These are phyloP conservation scores for Oenanthe oenanthe DNA, from an alignment of 2,113 vertebrate species.

Conservation along the genomic window DNA sequence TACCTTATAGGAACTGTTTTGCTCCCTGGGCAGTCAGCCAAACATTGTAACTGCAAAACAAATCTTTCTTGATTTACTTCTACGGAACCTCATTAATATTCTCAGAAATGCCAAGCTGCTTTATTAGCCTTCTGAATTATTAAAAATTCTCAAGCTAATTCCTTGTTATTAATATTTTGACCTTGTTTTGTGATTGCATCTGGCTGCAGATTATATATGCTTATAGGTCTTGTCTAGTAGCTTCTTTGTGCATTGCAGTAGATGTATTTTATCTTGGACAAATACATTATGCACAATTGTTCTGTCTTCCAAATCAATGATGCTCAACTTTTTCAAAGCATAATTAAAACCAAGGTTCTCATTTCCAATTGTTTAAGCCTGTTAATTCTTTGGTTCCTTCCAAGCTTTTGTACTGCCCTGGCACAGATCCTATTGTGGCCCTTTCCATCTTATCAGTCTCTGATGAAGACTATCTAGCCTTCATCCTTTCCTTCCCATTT, in stretches of 20 bases:
- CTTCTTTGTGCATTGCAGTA: not conserved
- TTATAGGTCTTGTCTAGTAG: not conserved
- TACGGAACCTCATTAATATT: conserved; percentile 17
- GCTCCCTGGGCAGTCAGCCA: conserved; percentile 42
- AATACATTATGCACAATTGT: not conserved
- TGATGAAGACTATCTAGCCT: not conserved
- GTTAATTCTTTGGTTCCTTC: not conserved
- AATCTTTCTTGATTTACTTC: conserved; percentile 41
- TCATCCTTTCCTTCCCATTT: not conserved
- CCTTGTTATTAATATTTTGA: conserved; percentile 32
- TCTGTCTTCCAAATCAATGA: not conserved
- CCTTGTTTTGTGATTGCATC: conserved; percentile 31
- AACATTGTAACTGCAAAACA: conserved; percentile 5
- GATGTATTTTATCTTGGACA: not conserved
- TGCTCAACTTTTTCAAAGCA: not conserved
- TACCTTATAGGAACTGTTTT: not conserved
- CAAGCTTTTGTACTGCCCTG: not conserved
- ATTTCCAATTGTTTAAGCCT: not conserved
- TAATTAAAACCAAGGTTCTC: not conserved
- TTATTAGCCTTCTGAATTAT: conserved; percentile 43
- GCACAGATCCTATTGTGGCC: not conserved
- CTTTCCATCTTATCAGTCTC: not conserved
- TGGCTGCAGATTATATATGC: conserved; percentile 1
- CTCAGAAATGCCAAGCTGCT: conserved; percentile 2
- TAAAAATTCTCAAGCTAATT: conserved; percentile 25